phyloP scores from a whole-genome alignment of 2,888 invertebrate species.

The Cetonia aurata region DNA sequence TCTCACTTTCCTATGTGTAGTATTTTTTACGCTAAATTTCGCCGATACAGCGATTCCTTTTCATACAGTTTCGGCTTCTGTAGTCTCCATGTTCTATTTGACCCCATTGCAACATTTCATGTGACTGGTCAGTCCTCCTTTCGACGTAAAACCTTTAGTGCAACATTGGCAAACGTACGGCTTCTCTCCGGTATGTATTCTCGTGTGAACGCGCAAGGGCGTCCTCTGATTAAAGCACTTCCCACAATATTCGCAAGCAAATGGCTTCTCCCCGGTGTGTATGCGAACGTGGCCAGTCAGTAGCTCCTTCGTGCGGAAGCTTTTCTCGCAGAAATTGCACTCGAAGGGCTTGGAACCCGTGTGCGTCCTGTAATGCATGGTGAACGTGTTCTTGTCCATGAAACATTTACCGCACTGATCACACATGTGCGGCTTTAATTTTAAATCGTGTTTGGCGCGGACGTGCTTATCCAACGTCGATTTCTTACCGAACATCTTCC shows the following conservation, averaged over 20 bases:
- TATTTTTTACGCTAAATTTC: too few relatives aligned
- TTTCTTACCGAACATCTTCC: constrained; percentile 57
- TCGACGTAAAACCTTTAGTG: constrained; percentile 53
- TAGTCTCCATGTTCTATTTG: constrained; percentile 6
- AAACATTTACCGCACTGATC: constrained; percentile 46
- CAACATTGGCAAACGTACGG: constrained; percentile 55
- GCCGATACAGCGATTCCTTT: too few relatives aligned
- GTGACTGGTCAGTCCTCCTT: constrained; percentile 50
- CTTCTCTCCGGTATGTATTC: constrained; percentile 54
- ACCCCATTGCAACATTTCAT: constrained; percentile 42
- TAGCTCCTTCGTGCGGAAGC: constrained; percentile 55
- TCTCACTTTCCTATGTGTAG: too few relatives aligned
- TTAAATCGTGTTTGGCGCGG: constrained; percentile 59
- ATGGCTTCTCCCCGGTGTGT: constrained; percentile 58
- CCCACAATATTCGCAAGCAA: constrained; percentile 54
- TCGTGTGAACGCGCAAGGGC: constrained; percentile 52
- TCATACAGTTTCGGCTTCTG: background rate
- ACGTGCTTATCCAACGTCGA: constrained; percentile 66
- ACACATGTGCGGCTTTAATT: constrained; percentile 37
- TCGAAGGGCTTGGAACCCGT: constrained; percentile 56
- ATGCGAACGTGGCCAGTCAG: constrained; percentile 55
- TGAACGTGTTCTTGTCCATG: constrained; percentile 50
- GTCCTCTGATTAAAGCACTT: constrained; percentile 54
- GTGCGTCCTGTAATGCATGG: constrained; percentile 55
- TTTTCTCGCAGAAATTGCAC: constrained; percentile 56